Evolutionary conservation across 2,888 invertebrate genomes (phyloP), one percentile per base, ranked within the genome.

Genomic region (Trichogramma dendrolimi): DNA sequence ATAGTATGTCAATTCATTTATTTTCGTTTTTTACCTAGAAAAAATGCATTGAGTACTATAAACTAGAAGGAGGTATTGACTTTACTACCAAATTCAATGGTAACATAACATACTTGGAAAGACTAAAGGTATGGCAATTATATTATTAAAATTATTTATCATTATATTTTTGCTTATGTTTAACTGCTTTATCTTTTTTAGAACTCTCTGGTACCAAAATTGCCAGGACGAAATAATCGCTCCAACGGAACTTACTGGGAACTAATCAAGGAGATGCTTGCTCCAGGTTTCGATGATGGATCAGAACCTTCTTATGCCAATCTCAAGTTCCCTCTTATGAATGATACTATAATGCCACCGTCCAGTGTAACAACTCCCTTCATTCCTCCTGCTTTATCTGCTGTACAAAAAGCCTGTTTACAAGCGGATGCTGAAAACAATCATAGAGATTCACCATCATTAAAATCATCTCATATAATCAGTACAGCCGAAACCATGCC

Each of bases 11-110:
- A 8, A 55, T 46, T 48, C 44, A 43, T 39, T 41, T 58, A 27
- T 14, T 49, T 2, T 52, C 42, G 55, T 46, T 54, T 55, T 53
- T 40, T 43, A 42, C 11, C 41, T 74, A 85, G 83, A 87, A 89
- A 79, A 87, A 88, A 73, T 88, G 92, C 73, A 88, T 91, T 10
- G 91, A 92, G 69, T 94, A 93, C 79, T 94, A 94, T 75, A 85
- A 86, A 64, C 86, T 86, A 66, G 85, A 87, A 63, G 82, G 83
- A 51, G 89, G 89, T 68, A 83, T 86, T 65, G 85, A 86, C 69
- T 90, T 90, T 71, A 81, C 81, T 54, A 85, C 89, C 8, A 86
- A 82, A 67, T 91, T 87, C 78, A 85, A 87, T 71, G 85, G 85
- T 14, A 87, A 87, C 69, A 86, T 88, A 4, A 88, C 89, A 0